phyloP scores from a whole-genome alignment of 2,113 vertebrate genomes.

The Chunga burmeisteri region DNA sequence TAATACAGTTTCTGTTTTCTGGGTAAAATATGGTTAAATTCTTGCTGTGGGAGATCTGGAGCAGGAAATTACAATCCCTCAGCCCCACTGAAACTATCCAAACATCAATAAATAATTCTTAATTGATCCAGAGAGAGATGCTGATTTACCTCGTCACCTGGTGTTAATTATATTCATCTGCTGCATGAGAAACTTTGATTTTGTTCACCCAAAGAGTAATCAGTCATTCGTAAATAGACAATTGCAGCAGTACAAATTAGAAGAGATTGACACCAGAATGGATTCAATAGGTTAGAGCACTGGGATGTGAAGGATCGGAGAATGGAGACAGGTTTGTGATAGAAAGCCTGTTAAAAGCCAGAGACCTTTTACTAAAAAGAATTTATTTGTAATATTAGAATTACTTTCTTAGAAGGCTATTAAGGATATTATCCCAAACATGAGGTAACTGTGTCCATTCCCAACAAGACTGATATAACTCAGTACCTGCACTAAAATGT shows the following conservation, averaged over 20 bases:
- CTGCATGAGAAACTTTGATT: neutral
- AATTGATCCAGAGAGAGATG: neutral
- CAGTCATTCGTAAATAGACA: neutral
- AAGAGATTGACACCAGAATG: neutral
- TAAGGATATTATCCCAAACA: neutral
- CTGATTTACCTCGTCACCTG: neutral
- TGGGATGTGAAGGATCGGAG: neutral
- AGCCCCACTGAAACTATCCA: neutral
- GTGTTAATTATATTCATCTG: neutral
- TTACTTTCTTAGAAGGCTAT: neutral
- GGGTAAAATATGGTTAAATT: neutral
- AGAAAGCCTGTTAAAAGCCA: neutral
- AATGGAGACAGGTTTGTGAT: neutral
- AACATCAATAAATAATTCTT: neutral
- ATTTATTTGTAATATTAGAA: neutral
- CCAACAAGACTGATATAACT: neutral
- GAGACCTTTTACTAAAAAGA: neutral
- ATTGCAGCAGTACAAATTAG: neutral
- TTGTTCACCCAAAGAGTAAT: neutral
- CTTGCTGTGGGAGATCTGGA: neutral
- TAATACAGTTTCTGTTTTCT: neutral
- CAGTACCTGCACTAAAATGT: neutral
- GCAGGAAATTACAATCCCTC: neutral
- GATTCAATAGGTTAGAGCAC: neutral
- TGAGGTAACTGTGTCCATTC: neutral